Conservation (phyloP, 2,113 vertebrate species). For the Pagrus major region DNA sequence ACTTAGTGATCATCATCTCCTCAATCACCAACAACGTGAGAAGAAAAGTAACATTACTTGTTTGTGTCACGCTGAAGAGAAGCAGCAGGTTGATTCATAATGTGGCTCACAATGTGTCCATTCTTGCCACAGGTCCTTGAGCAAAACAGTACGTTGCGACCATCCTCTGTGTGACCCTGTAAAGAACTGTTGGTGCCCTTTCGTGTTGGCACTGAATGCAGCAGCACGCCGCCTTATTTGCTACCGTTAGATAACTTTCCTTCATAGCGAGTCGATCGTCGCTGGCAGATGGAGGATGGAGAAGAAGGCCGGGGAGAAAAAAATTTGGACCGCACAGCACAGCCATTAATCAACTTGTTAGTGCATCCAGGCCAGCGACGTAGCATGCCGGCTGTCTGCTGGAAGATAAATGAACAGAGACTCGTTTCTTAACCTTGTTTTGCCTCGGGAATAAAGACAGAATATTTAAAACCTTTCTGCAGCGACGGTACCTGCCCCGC, state of each 20-base stretch:
- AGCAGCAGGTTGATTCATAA: not conserved
- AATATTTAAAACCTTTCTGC: constrained; percentile 30
- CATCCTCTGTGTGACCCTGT: not conserved
- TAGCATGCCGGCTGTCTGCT: constrained; percentile 28
- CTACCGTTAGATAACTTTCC: not conserved
- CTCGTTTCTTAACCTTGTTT: constrained; percentile 19
- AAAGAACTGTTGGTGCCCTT: not conserved
- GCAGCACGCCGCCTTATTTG: not conserved
- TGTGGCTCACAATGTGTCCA: not conserved
- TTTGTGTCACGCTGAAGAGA: not conserved
- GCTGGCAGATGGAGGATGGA: not conserved
- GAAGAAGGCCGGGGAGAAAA: not conserved
- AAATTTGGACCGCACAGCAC: constrained; percentile 33
- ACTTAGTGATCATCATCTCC: too few relatives aligned
- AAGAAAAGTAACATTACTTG: not conserved
- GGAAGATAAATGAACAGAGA: constrained; percentile 41
- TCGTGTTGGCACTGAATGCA: not conserved
- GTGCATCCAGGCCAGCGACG: constrained; percentile 8
- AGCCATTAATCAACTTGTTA: constrained; percentile 63
- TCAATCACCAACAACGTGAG: not conserved
- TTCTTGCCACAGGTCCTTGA: not conserved
- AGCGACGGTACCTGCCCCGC: not conserved
- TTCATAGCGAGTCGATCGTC: not conserved
- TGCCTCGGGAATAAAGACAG: not conserved
- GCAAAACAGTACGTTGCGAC: not conserved